Percentiles rank a stretch among this genome's conserved stretches.
Conservation (phyloP, 64 coral and sea anemone species). For the Acropora tenuis region DNA sequence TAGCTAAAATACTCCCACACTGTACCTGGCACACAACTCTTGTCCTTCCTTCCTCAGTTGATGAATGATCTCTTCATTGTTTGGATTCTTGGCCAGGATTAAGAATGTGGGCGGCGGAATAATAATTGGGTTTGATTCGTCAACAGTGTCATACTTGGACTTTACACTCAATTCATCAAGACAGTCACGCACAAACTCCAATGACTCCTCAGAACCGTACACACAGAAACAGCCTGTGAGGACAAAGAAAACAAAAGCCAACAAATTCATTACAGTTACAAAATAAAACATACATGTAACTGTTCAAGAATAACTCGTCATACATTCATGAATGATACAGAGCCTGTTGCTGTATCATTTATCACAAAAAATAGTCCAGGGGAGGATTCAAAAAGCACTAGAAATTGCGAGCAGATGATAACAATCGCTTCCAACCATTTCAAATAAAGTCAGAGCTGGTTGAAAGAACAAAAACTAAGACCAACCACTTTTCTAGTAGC, state of each 20-base stretch:
- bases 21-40: conserved; percentile 78
- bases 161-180: conserved; percentile 72
- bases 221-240: conserved; percentile 86
- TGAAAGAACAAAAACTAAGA: too few species aligned
- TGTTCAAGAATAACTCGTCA: too few species aligned
- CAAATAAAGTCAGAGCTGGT: too few species aligned
- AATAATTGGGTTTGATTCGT: conserved; percentile 68
- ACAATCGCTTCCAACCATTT: too few species aligned
- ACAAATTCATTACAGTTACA: background rate
- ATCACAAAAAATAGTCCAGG: too few species aligned
- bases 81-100: conserved; percentile 74
- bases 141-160: conserved; percentile 76
- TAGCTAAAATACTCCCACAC: too few species aligned
- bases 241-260: background rate
- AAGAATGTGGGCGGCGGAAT: conserved; percentile 62
- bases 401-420: too few species aligned
- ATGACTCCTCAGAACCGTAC: conserved; percentile 78
- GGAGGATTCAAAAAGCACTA: too few species aligned
- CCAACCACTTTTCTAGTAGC: too few species aligned
- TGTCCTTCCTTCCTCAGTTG: conserved; percentile 77
- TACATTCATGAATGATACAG: too few species aligned
- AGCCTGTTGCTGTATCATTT: too few species aligned
- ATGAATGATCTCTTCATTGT: conserved; percentile 81
- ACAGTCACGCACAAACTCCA: conserved; percentile 74
- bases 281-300: background rate